Evolutionary conservation across 2,797 vertebrate genomes (phyloP), one percentile per base, ranked within the genome.

Genomic region (Coendou prehensilis): DNA sequence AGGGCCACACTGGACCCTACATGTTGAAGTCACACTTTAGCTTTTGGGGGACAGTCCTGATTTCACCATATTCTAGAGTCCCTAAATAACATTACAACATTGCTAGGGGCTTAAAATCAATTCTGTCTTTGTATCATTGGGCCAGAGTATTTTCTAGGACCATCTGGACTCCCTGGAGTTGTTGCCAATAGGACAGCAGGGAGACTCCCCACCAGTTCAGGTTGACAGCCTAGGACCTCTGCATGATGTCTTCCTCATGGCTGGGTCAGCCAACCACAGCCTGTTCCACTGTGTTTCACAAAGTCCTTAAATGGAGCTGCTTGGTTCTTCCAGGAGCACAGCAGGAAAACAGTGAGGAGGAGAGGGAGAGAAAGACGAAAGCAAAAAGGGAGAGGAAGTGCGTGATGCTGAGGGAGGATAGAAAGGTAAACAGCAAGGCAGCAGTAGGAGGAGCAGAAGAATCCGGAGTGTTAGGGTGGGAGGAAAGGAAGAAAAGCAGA

Each of bases 281-380:
- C 63, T 84, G 73, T 87, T 69, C 75, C 71, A 9, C n/a, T 57
- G 80, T n/a, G 41, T 92, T 83, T 96, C 80, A 61, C 64, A 33
- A n/a, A 87, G 47, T 41, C 79, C 87, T 95, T 87, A 63, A 61
- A 64, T 59, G 93, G 85, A 94, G 67, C 61, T 79, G 67, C 78
- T 95, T 64, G 88, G n/a, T 93, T 93, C 52, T 59, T 96, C 20
- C 57, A 88, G 75, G 63, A 91, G 57, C 82, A 80, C n/a, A 80
- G 69, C 98, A 98, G 81, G 94, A 97, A 61, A 95, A 93, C 87
- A 94, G 71, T 3, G 86, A 96, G 97, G 95, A 93, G 89, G 98
- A 96, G 95, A 98, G 4, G 98, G 78, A 89, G 88, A 91, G 91
- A 95, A 93, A 96, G 76, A 63, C 57, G 91, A 90, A 71, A 30